Evolutionary conservation across 2,888 invertebrate species (phyloP).

Genomic region (Trachelus stipa): DNA sequence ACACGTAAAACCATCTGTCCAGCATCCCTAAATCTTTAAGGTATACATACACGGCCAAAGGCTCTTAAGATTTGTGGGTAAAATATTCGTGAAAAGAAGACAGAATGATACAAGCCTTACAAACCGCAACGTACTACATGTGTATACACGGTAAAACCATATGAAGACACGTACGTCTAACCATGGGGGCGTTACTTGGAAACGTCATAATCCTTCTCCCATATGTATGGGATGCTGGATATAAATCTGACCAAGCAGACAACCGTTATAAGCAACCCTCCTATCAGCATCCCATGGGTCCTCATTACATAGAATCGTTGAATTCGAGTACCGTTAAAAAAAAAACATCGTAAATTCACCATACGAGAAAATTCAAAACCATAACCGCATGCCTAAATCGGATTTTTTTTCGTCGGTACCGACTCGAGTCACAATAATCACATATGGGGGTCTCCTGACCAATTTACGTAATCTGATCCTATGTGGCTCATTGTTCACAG

Average conservation of each 20-base stretch:
- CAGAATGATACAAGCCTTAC: no score
- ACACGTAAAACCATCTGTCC: not conserved
- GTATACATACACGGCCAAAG: not conserved
- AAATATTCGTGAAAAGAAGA: not conserved
- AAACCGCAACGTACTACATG: not conserved
- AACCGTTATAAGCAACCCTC: not conserved
- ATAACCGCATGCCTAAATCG: not conserved
- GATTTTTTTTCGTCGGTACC: not conserved
- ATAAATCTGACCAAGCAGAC: slow-evolving; percentile 35
- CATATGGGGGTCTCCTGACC: not conserved
- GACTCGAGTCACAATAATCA: not conserved
- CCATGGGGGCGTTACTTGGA: slow-evolving; percentile 47
- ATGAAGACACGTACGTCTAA: slow-evolving; percentile 15
- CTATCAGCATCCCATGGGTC: not conserved
- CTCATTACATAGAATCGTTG: not conserved
- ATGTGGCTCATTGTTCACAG: slow-evolving; percentile 46
- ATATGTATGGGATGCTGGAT: slow-evolving; percentile 26
- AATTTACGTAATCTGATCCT: slow-evolving; percentile 46
- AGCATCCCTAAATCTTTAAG: not conserved
- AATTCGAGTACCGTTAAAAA: not conserved
- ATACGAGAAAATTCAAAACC: not conserved
- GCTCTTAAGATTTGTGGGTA: not conserved
- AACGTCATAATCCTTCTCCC: slow-evolving; percentile 53
- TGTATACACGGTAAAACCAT: not conserved
- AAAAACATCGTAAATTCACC: not conserved